Conservation (phyloP, 2,888 invertebrate species). For the Drosophila mulleri region DNA sequence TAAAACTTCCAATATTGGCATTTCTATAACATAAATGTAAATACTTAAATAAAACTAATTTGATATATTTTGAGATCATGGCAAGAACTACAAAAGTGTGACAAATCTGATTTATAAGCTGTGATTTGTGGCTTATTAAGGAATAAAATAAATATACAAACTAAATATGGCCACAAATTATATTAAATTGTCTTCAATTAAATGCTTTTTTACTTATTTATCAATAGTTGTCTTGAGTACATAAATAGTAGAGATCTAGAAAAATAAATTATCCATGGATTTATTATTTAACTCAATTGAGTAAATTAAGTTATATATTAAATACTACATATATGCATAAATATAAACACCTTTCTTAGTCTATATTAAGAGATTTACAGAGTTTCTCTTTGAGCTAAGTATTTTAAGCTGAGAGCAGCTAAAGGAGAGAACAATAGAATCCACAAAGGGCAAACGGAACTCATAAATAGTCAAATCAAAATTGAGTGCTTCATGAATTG, state of each 20-base stretch:
- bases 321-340: background rate
- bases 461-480: background rate
- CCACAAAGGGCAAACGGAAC: background rate
- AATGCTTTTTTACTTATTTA: too few relatives aligned
- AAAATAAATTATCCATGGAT: too few relatives aligned
- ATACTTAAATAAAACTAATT: conserved; percentile 27
- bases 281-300: too few relatives aligned
- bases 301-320: too few relatives aligned
- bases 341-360: background rate
- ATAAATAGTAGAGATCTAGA: background rate
- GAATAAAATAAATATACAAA: background rate
- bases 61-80: conserved; percentile 17
- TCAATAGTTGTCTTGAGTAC: background rate
- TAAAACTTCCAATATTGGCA: conserved; percentile 60
- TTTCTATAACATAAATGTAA: conserved; percentile 48
- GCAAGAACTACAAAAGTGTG: conserved; percentile 5
- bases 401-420: background rate
- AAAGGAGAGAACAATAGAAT: background rate
- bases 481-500: background rate
- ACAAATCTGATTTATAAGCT: background rate
- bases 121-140: background rate
- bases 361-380: background rate
- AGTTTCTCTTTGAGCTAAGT: background rate
- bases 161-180: background rate
- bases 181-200: background rate